Conservation (phyloP, 37 sponge, comb jelly and placozoan species). For the Hormiphora californensis region DNA sequence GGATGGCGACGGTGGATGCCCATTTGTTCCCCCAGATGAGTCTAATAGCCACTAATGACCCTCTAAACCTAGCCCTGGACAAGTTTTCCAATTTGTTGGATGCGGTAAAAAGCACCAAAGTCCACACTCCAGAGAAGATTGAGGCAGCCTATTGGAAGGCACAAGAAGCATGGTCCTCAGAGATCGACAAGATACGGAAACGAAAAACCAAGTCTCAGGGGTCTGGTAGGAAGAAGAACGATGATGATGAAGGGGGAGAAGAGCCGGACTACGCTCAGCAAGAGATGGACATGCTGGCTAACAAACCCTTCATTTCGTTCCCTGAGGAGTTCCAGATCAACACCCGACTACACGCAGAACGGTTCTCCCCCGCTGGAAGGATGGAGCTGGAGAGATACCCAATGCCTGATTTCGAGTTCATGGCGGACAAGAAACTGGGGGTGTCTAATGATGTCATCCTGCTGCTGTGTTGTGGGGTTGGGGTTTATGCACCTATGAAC, state of each 20-base stretch:
- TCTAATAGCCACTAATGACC: not conserved
- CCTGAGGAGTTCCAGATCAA: constrained; percentile 33
- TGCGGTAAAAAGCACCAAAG: not conserved
- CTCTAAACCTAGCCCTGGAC: not conserved
- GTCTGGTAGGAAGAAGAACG: not conserved
- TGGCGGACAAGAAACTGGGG: not conserved
- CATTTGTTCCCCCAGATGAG: constrained; percentile 33
- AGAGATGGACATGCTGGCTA: not conserved
- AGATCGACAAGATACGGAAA: constrained; percentile 30
- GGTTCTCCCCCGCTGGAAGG: not conserved
- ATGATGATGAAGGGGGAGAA: not conserved
- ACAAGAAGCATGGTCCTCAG: constrained; percentile 14
- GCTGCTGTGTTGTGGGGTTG: constrained; percentile 41
- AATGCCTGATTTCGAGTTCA: not conserved
- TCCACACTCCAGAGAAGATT: not conserved
- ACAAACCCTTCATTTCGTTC: constrained; percentile 42
- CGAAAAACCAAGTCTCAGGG: not conserved
- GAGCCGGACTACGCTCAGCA: constrained; percentile 2
- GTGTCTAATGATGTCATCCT: not conserved
- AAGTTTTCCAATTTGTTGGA: not conserved
- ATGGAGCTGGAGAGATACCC: not conserved
- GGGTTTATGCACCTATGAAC: constrained; percentile 24
- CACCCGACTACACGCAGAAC: constrained; percentile 21
- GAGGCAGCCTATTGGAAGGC: constrained; percentile 14
- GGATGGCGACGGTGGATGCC: not conserved